Base-by-base conservation (phyloP, 2,113 vertebrate species). In the Cinclus mexicanus region DNA sequence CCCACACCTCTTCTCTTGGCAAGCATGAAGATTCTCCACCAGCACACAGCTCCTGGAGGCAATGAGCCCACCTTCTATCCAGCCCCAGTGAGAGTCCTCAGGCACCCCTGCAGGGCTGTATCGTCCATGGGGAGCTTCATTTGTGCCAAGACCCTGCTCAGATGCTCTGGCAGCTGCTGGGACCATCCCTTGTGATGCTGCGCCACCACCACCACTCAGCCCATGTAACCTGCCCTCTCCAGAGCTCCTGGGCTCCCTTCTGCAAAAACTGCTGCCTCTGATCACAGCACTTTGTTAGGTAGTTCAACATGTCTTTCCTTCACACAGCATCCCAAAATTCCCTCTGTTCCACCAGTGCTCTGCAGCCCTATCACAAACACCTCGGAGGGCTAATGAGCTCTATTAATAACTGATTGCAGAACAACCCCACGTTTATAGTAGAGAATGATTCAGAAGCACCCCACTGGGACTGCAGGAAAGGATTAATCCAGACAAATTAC, bases 81-180 rank as follows among this genome's bases (percentile, higher is more conserved):
- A 60, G 25, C 10, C 37, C 25, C 16, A 53, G 23, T 0, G 0
- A 53, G 31, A 42, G 41, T 11, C 26, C 19, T 14, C 63, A 71
- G 57, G 17, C 22, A 41, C 10, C 31, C 5, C 37, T 46, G 21
- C 2, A 41, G 61, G n/a, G 26, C 14, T 50, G 22, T 52, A 29
- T 39, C n/a, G 15, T 71, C 42, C 42, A 4, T 5, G 39, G 35
- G 12, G 28, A 59, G 7, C 15, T 90, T 46, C 35, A 39, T 26
- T 67, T 68, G 44, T n/a, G 39, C 18, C 59, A 49, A 69, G 39
- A n/a, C 50, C 9, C 44, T 72, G 23, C 29, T 17, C 10, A 13
- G 13, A 29, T 71, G 60, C 23, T 71, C 29, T 20, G 35, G 47
- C 39, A 20, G 50, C 60, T 79, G 33, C 59, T 56, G 76, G 23